A percentile compares a stretch with the other conserved stretches of the same genome.
Conservation (phyloP, 2,797 vertebrate genomes). For the Esox lucius region DNA sequence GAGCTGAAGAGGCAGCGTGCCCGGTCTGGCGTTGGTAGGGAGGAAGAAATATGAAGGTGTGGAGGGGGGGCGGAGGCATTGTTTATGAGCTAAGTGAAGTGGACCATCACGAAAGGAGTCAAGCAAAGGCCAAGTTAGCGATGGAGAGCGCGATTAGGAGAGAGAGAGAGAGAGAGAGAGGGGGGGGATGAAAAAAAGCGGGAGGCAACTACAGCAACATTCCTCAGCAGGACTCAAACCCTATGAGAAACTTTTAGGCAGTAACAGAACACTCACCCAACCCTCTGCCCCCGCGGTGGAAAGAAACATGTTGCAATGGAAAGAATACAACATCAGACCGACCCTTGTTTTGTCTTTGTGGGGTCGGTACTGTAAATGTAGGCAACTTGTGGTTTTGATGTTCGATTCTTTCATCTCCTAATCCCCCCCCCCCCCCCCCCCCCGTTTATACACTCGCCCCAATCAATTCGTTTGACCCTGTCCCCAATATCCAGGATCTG, state of each 20-base stretch:
- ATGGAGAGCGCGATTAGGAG: slow-evolving; percentile 75
- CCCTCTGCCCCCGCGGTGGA: slow-evolving; percentile 27
- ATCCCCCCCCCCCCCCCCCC: no score
- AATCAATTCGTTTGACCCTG: neutral
- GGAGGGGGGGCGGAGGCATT: slow-evolving; percentile 62
- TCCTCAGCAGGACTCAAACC: slow-evolving; percentile 53
- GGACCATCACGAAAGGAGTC: slow-evolving; percentile 80
- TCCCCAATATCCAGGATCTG: neutral
- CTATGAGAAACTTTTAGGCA: slow-evolving; percentile 24
- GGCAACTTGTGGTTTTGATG: neutral
- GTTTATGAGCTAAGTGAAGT: slow-evolving; percentile 78
- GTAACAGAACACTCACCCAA: slow-evolving; percentile 59
- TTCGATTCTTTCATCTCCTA: neutral
- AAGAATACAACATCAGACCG: neutral
- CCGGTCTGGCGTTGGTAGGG: slow-evolving; percentile 35
- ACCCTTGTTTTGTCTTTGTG: neutral
- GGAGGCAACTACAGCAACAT: slow-evolving; percentile 53
- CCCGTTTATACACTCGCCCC: no score
- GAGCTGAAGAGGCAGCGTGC: slow-evolving; percentile 32
- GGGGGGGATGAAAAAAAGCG: slow-evolving; percentile 26
- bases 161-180: slow-evolving; percentile 21
- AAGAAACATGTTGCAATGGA: slow-evolving; percentile 14
- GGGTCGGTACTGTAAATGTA: neutral
- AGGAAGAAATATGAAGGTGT: slow-evolving; percentile 41
- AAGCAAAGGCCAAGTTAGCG: slow-evolving; percentile 70